Percentiles rank a stretch among this genome's conserved stretches.
Conservation (phyloP, 1,140 invertebrate genomes). For the Drosophila sp. region DNA sequence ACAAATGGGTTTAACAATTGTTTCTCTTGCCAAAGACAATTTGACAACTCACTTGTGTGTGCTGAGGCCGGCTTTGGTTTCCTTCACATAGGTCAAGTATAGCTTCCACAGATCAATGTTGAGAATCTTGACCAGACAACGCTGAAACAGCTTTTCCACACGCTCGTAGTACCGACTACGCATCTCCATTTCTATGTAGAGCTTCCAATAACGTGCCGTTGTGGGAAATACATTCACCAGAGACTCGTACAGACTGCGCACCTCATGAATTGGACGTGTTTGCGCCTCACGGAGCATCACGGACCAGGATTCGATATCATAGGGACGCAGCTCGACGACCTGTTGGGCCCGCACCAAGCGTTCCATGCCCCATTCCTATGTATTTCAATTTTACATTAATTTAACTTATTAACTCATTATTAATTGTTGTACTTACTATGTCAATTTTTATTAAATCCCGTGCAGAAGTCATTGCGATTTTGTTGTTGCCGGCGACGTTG, state of each 20-base stretch:
- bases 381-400: neutral
- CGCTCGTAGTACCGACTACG: conserved; percentile 97
- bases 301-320: conserved; percentile 98
- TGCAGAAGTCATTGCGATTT: conserved; percentile 62
- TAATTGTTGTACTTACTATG: conserved; percentile 71
- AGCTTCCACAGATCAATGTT: conserved; percentile 99
- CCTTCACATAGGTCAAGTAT: conserved; percentile 99
- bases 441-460: conserved; percentile 83
- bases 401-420: neutral
- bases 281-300: conserved; percentile 96
- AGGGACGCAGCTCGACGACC: conserved; percentile 93
- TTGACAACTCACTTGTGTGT: conserved; percentile 95
- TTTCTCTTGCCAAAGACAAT: neutral
- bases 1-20: neutral
- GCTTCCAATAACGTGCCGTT: conserved; percentile 98
- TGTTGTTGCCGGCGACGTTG: conserved; percentile 4
- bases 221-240: conserved; percentile 97
- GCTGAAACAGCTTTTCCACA: conserved; percentile 99
- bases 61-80: conserved; percentile 96
- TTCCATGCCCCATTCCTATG: conserved; percentile 94
- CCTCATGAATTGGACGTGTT: conserved; percentile 95
- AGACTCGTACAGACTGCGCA: conserved; percentile 96
- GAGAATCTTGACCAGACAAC: conserved; percentile 98
- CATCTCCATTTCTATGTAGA: conserved; percentile 99
- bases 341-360: conserved; percentile 91